Evolutionary conservation across 2,797 vertebrate species (phyloP).

Genomic region (Alosa sapidissima): DNA sequence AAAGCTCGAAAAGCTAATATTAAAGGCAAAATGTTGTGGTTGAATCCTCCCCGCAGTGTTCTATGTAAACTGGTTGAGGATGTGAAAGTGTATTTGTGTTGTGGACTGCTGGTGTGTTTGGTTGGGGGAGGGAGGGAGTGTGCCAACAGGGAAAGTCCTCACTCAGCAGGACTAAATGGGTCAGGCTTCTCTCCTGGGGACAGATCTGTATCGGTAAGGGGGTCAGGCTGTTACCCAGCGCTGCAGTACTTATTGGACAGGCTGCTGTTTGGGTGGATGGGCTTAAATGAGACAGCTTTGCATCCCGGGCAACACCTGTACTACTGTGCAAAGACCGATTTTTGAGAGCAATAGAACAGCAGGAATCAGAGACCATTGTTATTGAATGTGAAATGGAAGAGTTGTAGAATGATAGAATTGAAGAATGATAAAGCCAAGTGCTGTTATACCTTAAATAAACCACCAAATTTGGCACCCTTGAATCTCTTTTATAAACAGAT

Average conservation of each 20-base stretch:
- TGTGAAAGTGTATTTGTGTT: constrained; percentile 2
- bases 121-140: constrained; percentile 22
- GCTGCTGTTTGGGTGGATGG: constrained; percentile 24
- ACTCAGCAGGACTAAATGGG: constrained; percentile 46
- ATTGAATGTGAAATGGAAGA: background rate
- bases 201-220: constrained; percentile 43
- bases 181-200: constrained; percentile 32
- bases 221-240: constrained; percentile 34
- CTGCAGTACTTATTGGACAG: constrained; percentile 10
- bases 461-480: constrained; percentile 12
- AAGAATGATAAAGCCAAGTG: background rate
- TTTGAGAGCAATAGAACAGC: background rate
- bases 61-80: background rate
- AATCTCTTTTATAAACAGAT: constrained; percentile 26
- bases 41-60: background rate
- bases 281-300: constrained; percentile 24
- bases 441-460: background rate
- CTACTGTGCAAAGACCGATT: background rate
- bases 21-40: background rate
- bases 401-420: constrained; percentile 14
- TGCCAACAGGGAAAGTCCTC: constrained; percentile 26
- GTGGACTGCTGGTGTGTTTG: background rate
- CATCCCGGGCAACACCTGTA: background rate
- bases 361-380: background rate
- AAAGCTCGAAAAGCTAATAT: background rate